These are phyloP conservation scores for Argyresthia goedartella DNA, from an alignment of 2,888 invertebrate genomes.

Conservation along the genomic window DNA sequence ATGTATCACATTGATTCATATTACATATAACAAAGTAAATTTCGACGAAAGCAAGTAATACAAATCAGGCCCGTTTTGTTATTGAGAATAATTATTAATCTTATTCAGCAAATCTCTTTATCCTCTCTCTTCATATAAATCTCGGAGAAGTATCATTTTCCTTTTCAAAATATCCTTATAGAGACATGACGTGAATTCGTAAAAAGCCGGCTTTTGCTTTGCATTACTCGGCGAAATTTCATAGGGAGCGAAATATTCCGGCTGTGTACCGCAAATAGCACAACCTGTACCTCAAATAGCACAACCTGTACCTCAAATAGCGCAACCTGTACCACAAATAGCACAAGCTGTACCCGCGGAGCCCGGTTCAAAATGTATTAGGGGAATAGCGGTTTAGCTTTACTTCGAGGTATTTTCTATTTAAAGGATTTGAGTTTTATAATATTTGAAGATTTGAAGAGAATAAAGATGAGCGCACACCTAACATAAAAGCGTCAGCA, in stretches of 20 bases:
- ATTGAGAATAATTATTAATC: not conserved
- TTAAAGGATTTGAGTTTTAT: too few relatives aligned
- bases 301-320: conserved; percentile 58
- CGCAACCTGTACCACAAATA: conserved; percentile 61
- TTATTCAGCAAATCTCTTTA: conserved; percentile 24
- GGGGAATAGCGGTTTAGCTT: too few relatives aligned
- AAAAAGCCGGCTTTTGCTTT: conserved; percentile 35
- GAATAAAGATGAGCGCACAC: too few relatives aligned
- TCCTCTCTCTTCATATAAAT: conserved; percentile 14
- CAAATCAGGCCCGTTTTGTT: too few relatives aligned
- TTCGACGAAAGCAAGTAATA: too few relatives aligned
- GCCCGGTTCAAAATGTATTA: too few relatives aligned
- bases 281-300: too few relatives aligned
- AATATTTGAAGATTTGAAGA: too few relatives aligned
- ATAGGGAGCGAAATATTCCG: conserved; percentile 39
- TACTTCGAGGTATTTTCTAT: too few relatives aligned
- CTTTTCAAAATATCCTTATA: conserved; percentile 24
- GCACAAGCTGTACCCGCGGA: conserved; percentile 26
- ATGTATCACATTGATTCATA: too few relatives aligned
- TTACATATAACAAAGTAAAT: too few relatives aligned
- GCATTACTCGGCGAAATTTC: conserved; percentile 12
- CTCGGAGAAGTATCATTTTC: conserved; percentile 8
- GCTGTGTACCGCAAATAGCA: conserved; percentile 58
- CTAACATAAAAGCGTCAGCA: too few relatives aligned
- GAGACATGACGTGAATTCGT: conserved; percentile 39